Evolutionary conservation across 1,140 invertebrate genomes (phyloP), one percentile per base, ranked within the genome.

Genomic region (Conopomorpha cramerella): DNA sequence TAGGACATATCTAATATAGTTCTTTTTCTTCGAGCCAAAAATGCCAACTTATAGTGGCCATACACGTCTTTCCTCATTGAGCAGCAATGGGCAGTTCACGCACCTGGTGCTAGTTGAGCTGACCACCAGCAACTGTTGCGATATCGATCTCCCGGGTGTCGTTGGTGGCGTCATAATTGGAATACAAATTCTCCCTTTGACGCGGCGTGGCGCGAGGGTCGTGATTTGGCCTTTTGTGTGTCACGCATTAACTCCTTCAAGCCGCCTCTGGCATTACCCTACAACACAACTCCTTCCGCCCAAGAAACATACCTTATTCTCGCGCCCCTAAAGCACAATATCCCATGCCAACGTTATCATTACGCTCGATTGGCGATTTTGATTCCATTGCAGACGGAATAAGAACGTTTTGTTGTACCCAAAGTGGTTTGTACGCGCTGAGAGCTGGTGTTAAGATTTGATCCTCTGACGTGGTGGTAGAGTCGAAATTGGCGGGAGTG

Each of bases 171-270:
- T 67, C 58, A 68, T 73, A 74, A 74, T 74, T 74, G 68, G 64
- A 68, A 68, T 74, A 71, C 66, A 71, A 74, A 71, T 74, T 71
- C 55, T 58, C 64, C 63, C 60, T 71, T 71, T 71, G 68, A 68
- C 64, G 62, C 53, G 52, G 51, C 45, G 47, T 23, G 19, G 10
- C 28, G 28, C 3, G 11, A 55, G 54, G 62, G 41, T 49, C 61
- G 66, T 73, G 68, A 73, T 73, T 73, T 73, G 57, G 64, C 54
- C 66, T 64, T 72, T 73, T 73, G 68, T 73, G 64, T 52, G 53
- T 58, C 64, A 73, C 68, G 65, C 68, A 67, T 68, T 68, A 68
- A 67, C 66, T 73, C 66, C 60, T 73, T 68, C 62, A 56, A 54
- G 51, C 13, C 28, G 28, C 49, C 51, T 55, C 51, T 40, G 50